Evolutionary conservation across 2,797 vertebrate species (phyloP).

Genomic region (Thunnus albacares): DNA sequence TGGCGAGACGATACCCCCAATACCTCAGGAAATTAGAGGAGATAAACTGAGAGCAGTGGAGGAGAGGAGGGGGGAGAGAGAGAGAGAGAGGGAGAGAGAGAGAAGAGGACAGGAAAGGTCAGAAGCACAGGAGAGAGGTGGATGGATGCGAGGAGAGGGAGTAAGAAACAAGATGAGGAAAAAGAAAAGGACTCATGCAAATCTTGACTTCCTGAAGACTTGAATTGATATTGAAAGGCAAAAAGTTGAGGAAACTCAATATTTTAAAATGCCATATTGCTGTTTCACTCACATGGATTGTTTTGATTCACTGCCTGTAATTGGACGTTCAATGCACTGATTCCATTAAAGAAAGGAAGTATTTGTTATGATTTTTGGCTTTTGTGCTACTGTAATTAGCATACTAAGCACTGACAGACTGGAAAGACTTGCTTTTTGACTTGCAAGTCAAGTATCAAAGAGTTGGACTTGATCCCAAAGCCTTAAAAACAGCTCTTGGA

Average conservation of each 20-base stretch:
- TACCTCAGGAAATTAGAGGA: constrained; percentile 72
- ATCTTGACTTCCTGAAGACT: not conserved
- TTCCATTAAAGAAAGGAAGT: not conserved
- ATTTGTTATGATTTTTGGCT: not conserved
- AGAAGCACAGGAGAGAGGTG: constrained; percentile 19
- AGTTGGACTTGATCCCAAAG: not conserved
- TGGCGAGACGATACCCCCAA: constrained; percentile 64
- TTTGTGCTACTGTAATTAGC: not conserved
- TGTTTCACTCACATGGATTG: not conserved
- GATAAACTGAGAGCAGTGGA: constrained; percentile 47
- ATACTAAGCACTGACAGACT: not conserved
- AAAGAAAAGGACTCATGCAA: not conserved
- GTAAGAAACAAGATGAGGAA: not conserved
- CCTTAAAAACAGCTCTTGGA: not conserved
- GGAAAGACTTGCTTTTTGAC: constrained; percentile 1
- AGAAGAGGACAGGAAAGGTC: constrained; percentile 47
- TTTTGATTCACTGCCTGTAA: not conserved
- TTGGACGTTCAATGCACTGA: not conserved
- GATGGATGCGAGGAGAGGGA: not conserved
- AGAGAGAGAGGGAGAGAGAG: not conserved
- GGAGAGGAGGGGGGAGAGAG: not conserved
- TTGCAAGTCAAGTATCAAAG: constrained; percentile 1
- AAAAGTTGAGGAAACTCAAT: not conserved
- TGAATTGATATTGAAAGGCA: not conserved
- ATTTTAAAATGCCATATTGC: not conserved